Evolutionary conservation across 2,113 vertebrate genomes (phyloP).

Genomic region (Zosterops hypoxanthus): DNA sequence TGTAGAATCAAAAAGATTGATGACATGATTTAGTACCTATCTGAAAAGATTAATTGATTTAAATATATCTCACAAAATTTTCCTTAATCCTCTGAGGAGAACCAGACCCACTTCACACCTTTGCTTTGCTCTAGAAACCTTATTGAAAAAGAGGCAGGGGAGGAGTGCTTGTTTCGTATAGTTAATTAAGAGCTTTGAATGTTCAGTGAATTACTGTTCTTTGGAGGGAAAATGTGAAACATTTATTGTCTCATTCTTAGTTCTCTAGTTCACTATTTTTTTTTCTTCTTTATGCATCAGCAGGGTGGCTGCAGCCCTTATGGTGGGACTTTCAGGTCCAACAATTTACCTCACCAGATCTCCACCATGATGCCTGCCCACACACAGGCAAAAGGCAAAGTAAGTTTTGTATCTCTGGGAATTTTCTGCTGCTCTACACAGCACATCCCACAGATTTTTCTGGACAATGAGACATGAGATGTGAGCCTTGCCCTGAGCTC

Average conservation of each 20-base stretch:
- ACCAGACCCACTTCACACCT: neutral
- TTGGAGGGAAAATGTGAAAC: neutral
- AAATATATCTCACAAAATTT: neutral
- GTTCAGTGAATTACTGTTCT: neutral
- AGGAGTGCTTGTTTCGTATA: neutral
- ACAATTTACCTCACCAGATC: neutral
- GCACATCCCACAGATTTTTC: neutral
- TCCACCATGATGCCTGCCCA: fast-evolving
- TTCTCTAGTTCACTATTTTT: neutral
- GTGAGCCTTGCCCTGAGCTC: neutral
- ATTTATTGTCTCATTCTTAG: neutral
- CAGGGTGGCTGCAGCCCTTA: neutral
- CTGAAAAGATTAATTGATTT: constrained; percentile 31
- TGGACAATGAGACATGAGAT: neutral
- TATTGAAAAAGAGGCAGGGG: neutral
- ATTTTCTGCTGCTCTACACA: neutral
- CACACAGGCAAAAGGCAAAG: neutral
- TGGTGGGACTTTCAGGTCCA: neutral
- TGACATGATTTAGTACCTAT: constrained; percentile 1
- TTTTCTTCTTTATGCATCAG: neutral
- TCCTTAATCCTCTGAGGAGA: neutral
- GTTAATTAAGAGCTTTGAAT: neutral
- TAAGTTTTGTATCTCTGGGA: neutral
- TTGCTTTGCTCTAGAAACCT: neutral
- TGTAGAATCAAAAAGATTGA: neutral